Evolutionary conservation across 2,888 invertebrate genomes (phyloP).

Genomic region (Ariolimax columbianus): DNA sequence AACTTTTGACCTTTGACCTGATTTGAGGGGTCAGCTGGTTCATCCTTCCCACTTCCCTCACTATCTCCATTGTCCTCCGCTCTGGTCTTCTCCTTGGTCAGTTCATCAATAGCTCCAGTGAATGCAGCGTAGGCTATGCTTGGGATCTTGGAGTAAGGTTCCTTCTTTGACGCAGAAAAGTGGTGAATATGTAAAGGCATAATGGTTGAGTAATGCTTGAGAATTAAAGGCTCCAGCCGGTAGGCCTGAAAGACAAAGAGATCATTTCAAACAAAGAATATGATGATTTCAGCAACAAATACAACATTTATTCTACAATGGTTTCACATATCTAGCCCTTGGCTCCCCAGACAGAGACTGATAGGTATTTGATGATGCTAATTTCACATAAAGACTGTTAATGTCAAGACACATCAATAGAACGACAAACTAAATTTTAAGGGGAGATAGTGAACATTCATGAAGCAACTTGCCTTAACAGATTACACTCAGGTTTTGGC

Average conservation of each 20-base stretch:
- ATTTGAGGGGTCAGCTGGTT: slow-evolving; percentile 43
- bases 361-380: too few relatives aligned
- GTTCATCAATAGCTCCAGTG: slow-evolving; percentile 60
- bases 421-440: too few relatives aligned
- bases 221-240: slow-evolving; percentile 83
- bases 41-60: slow-evolving; percentile 49
- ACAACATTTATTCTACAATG: background rate
- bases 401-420: too few relatives aligned
- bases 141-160: slow-evolving; percentile 78
- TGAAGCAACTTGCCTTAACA: too few relatives aligned
- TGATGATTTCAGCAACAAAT: background rate
- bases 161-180: slow-evolving; percentile 79
- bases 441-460: too few relatives aligned
- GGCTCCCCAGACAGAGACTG: too few relatives aligned
- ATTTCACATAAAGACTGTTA: too few relatives aligned
- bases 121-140: slow-evolving; percentile 71
- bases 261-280: background rate
- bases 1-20: slow-evolving; percentile 44
- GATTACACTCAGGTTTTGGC: too few relatives aligned
- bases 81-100: slow-evolving; percentile 42
- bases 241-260: slow-evolving; percentile 75
- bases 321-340: too few relatives aligned
- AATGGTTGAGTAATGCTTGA: slow-evolving; percentile 82
- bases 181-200: slow-evolving; percentile 82
- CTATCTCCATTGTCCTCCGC: slow-evolving; percentile 51